Evolutionary conservation across 2,113 vertebrate genomes (phyloP).

Genomic region (Percina caprodes): DNA sequence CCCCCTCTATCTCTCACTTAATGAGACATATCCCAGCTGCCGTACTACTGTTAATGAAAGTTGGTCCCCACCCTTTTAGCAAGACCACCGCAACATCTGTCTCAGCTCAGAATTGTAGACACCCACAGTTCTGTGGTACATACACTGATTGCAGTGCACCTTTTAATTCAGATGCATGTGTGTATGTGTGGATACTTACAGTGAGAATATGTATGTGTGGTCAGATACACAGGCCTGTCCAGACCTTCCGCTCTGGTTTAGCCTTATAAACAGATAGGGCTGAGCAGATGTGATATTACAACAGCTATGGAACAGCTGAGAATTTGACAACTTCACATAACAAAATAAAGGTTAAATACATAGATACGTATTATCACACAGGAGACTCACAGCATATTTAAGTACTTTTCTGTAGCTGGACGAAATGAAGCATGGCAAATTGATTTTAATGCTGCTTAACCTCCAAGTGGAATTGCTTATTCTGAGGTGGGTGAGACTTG

Average conservation of each 20-base stretch:
- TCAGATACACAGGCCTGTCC: conserved; percentile 21
- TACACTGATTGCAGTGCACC: conserved; percentile 4
- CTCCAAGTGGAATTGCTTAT: conserved; percentile 32
- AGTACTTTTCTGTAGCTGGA: conserved; percentile 3
- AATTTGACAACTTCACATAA: conserved; percentile 9
- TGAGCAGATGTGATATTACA: conserved; percentile 43
- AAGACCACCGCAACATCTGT: conserved; percentile 53
- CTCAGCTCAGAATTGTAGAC: conserved; percentile 41
- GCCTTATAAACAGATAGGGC: conserved; percentile 59
- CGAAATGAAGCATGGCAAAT: conserved; percentile 40
- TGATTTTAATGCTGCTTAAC: conserved; percentile 50
- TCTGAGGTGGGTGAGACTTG: conserved; percentile 23
- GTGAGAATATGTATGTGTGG: conserved; percentile 5
- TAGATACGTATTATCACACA: conserved; percentile 2
- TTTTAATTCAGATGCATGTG: conserved; percentile 45
- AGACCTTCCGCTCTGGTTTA: conserved; percentile 52
- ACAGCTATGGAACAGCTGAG: conserved; percentile 24
- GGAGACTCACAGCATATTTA: background rate
- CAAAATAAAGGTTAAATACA: conserved; percentile 42
- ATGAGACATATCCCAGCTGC: conserved; percentile 60
- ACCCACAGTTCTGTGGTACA: conserved; percentile 27
- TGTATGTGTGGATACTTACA: background rate
- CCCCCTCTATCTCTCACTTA: conserved; percentile 29
- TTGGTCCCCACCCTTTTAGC: conserved; percentile 43
- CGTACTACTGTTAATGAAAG: conserved; percentile 36